Conservation (phyloP, 1,140 invertebrate genomes). For the Drosophila burlai region DNA sequence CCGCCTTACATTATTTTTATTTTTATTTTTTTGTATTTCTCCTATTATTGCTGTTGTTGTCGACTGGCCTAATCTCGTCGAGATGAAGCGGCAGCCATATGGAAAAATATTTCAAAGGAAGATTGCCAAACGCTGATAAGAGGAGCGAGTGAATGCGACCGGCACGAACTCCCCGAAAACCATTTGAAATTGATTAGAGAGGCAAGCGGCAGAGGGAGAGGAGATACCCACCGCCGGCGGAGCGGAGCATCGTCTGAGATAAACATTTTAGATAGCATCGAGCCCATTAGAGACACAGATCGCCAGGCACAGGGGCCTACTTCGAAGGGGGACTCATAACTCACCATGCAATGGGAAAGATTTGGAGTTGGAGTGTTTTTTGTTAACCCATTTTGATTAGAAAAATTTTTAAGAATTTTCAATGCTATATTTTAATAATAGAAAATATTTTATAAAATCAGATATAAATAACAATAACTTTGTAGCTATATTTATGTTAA, state of each 20-base stretch:
- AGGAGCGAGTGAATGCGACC: conserved; percentile 51
- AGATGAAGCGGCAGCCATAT: conserved; percentile 74
- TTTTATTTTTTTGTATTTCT: neutral
- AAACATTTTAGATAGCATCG: conserved; percentile 65
- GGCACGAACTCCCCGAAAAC: conserved; percentile 66
- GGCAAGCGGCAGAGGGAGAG: conserved; percentile 13
- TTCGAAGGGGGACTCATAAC: conserved; percentile 19
- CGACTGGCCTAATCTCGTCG: conserved; percentile 52
- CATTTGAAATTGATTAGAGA: conserved; percentile 80
- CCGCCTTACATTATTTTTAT: conserved; percentile 17
- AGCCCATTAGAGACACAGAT: conserved; percentile 63
- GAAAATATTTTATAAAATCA: neutral
- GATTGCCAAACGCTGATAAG: conserved; percentile 79
- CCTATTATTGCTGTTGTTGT: conserved; percentile 26
- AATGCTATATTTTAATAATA: neutral
- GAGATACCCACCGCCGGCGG: conserved; percentile 14
- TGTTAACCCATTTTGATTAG: neutral
- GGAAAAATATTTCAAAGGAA: conserved; percentile 78
- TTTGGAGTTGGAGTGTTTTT: neutral
- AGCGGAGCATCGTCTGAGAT: conserved; percentile 54
- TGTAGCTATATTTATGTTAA: too few relatives aligned
- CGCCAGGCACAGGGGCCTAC: conserved; percentile 19
- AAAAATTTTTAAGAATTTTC: neutral
- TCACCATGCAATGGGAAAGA: neutral
- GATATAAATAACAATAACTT: too few relatives aligned